phyloP scores from a whole-genome alignment of 2,797 vertebrate genomes.

The Botia kubotai region DNA sequence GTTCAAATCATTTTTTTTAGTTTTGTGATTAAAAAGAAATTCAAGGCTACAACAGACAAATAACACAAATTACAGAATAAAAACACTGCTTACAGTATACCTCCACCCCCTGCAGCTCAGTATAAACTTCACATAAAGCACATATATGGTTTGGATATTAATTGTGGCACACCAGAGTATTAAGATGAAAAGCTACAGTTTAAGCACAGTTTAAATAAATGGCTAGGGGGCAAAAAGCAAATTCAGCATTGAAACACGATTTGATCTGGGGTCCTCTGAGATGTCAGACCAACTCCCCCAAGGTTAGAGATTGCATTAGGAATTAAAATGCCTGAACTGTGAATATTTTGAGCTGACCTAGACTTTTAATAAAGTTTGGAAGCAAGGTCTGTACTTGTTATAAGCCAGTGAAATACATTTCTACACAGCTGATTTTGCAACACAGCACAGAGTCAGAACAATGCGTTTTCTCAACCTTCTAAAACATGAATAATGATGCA shows the following conservation, averaged over 20 bases:
- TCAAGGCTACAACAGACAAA: not conserved
- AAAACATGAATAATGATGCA: conserved; percentile 31
- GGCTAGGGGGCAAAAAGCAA: conserved; percentile 50
- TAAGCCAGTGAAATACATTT: conserved; percentile 24
- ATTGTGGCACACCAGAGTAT: conserved; percentile 12
- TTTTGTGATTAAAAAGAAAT: conserved; percentile 29
- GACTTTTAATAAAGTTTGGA: conserved; percentile 36
- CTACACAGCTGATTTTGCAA: not conserved
- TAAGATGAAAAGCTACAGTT: conserved; percentile 15
- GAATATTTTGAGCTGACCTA: conserved; percentile 48
- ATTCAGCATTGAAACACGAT: conserved; percentile 63
- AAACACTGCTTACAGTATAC: not conserved
- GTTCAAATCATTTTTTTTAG: not conserved
- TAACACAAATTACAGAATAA: not conserved
- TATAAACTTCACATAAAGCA: conserved; percentile 11
- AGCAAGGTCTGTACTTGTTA: conserved; percentile 5
- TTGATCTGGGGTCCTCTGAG: conserved; percentile 62
- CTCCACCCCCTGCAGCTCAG: not conserved
- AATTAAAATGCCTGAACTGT: conserved; percentile 63
- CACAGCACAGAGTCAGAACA: conserved; percentile 17
- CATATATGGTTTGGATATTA: conserved; percentile 7
- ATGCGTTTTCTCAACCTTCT: conserved; percentile 4
- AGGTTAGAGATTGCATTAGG: conserved; percentile 72
- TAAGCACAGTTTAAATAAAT: conserved; percentile 17
- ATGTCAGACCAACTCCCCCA: conserved; percentile 66